Base-by-base conservation (phyloP, 2,113 vertebrate genomes). In the Pelobates fuscus region DNA sequence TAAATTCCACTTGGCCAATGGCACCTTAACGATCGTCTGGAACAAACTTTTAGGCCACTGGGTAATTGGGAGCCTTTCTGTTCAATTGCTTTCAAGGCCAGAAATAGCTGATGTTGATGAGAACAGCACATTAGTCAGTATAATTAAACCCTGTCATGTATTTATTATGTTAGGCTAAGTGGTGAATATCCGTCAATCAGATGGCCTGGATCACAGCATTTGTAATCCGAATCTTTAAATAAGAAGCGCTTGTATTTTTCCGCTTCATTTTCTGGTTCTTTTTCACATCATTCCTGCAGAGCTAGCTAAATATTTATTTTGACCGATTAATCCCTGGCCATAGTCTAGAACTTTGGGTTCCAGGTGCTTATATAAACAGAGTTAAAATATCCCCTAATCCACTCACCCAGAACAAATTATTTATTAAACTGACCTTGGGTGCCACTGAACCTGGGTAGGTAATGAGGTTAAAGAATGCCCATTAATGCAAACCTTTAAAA, bases 1-100 rank as follows among this genome's bases (percentile, higher is more conserved):
- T 49, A 58, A 65, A 74, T 74, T 74, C 62, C 71, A 21, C 32
- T 20, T 30, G 8, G 24, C 71, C 71, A 66, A 66, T 74, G 25
- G 71, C 71, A 57, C 32, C 30, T 65, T 73, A 73, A 73, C 14
- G 71, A 74, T 43, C 32, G 71, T 74, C 71, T 74, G 71, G 62
- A 66, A 74, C 18, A 64, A 46, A 55, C 49, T 49, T 55, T 27
- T 20, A 66, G 52, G 62, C 65, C 62, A 44, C 55, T 20, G 49
- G 52, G 52, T 54, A 65, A 74, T 74, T 65, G 65, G 30, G 49
- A 64, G 6, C 21, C 52, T 65, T 37, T 74, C 32, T 66, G 62
- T 74, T 74, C 60, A 52, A 20, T 17, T 25, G 7, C 44, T 74
- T 57, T 65, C n/a, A 23, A 49, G 21, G 18, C 24, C 27, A 15